Evolutionary conservation across 2,888 invertebrate species (phyloP).

Genomic region (Apomyelois bistriatella): DNA sequence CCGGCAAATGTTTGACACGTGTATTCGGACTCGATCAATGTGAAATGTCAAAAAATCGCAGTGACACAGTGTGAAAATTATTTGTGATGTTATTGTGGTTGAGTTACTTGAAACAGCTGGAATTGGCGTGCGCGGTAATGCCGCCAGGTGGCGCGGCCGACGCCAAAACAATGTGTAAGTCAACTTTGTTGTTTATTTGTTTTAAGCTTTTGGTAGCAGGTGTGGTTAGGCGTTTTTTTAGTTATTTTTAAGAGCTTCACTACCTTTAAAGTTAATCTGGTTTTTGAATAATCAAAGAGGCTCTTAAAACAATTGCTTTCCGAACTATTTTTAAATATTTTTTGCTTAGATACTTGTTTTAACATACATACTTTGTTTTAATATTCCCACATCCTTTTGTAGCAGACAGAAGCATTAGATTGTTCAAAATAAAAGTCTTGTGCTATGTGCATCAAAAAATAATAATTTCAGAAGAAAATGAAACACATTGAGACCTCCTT

Average conservation of each 20-base stretch:
- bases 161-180: constrained; percentile 75
- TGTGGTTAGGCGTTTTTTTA: not conserved
- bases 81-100: constrained; percentile 76
- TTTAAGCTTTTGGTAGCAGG: constrained; percentile 10
- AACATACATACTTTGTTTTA: no score
- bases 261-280: not conserved
- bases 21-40: constrained; percentile 20
- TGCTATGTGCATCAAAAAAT: no score
- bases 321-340: no score
- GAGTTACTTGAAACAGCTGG: constrained; percentile 71
- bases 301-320: not conserved
- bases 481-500: no score
- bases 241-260: not conserved
- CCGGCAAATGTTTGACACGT: constrained; percentile 74
- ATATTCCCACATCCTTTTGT: no score
- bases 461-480: no score
- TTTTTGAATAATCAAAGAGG: not conserved
- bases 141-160: constrained; percentile 64
- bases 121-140: constrained; percentile 58
- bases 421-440: no score
- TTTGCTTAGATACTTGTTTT: no score
- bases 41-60: constrained; percentile 35
- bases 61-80: constrained; percentile 27
- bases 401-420: no score
- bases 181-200: constrained; percentile 35